These are phyloP conservation scores for Ceratosolen solmsi DNA, from an alignment of 1,140 invertebrate species.

Conservation along the genomic window DNA sequence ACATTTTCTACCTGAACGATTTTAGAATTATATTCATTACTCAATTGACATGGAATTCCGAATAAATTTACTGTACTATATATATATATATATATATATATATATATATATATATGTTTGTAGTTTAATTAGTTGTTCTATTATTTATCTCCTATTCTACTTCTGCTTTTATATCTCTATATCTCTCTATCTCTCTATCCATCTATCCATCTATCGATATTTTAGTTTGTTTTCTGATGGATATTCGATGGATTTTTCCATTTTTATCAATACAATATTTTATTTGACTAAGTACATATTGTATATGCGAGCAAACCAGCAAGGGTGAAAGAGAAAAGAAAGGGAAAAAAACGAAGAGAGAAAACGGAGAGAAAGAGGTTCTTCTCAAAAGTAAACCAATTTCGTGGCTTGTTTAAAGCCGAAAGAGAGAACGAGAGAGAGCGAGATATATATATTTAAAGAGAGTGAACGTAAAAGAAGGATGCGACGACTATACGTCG, in stretches of 20 bases:
- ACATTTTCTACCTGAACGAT: too few relatives aligned
- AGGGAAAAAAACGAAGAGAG: slow-evolving; percentile 36
- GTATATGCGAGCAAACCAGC: background rate
- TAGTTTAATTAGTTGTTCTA: too few relatives aligned
- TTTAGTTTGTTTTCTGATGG: background rate
- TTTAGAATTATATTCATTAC: too few relatives aligned
- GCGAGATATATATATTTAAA: background rate
- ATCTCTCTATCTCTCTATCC: slow-evolving; percentile 2
- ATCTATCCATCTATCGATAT: background rate
- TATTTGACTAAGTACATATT: background rate
- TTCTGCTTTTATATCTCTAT: too few relatives aligned
- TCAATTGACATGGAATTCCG: too few relatives aligned
- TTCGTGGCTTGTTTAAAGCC: slow-evolving; percentile 74
- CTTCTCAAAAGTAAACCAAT: slow-evolving; percentile 70
- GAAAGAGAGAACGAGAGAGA: slow-evolving; percentile 55
- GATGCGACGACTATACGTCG: slow-evolving; percentile 54
- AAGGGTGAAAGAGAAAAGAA: slow-evolving; percentile 13
- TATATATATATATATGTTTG: too few relatives aligned
- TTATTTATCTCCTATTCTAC: background rate
- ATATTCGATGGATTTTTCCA: background rate
- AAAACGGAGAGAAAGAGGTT: slow-evolving; percentile 10
- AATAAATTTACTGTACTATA: too few relatives aligned
- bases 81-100: too few relatives aligned
- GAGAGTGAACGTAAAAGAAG: slow-evolving; percentile 53
- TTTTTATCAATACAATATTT: slow-evolving; percentile 32